Conservation (phyloP, 2,113 vertebrate species). For the Neoarius graeffei region DNA sequence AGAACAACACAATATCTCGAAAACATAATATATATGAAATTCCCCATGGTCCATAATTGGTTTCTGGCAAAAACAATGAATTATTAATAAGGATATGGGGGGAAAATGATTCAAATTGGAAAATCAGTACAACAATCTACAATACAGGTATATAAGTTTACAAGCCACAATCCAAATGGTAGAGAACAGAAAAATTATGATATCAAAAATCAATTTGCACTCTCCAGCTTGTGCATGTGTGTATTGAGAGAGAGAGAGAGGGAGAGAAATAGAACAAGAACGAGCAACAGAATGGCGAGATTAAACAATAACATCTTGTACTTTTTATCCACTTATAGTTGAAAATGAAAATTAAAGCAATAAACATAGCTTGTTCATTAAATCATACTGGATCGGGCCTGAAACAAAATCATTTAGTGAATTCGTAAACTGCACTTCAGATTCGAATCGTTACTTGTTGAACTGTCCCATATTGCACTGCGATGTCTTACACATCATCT, state of each 20-base stretch:
- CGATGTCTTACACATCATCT: neutral
- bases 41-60: neutral
- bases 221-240: neutral
- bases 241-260: no score
- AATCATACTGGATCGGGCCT: neutral
- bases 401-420: neutral
- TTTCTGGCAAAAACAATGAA: neutral
- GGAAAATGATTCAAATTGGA: neutral
- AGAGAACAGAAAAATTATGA: no score
- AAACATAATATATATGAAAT: neutral
- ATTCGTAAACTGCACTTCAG: no score
- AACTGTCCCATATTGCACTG: neutral
- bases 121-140: neutral
- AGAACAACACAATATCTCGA: neutral
- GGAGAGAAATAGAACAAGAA: no score
- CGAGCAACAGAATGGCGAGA: no score
- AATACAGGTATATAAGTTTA: no score
- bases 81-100: neutral
- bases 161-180: no score
- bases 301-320: neutral
- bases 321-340: neutral
- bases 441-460: neutral
- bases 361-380: neutral
- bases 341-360: neutral
- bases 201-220: no score